Base-by-base conservation (phyloP, 2,113 vertebrate species). In the Engraulis encrasicolus region DNA sequence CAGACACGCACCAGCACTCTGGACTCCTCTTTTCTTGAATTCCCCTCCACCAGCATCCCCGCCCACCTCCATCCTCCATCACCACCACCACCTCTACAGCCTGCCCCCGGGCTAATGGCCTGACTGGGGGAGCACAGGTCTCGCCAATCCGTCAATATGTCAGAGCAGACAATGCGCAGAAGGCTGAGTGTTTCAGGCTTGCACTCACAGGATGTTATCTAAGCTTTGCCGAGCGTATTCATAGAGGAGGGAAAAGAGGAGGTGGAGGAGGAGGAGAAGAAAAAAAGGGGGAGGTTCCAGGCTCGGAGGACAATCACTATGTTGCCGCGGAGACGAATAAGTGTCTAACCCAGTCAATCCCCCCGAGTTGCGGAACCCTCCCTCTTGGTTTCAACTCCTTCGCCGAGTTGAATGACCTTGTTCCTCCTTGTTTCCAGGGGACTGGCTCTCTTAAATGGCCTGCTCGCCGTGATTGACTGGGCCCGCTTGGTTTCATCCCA, bases 1-100 rank as follows among this genome's bases (percentile, higher is more conserved):
- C 92, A 93, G 95, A 94, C 95, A 93, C 89, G 91, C 92, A 92
- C 92, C 87, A 66, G 80, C 78, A 89, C 93, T 91, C 91, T 91
- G 93, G 92, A 93, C 94, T 92, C 93, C 87, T 86, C 87, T 94
- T n/a, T n/a, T 54, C 78, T 49, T 27, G 40, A 45, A 23, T 19
- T 38, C 84, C 23, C 61, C 31, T 12, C 61, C 61, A 7, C 27
- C 66, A 45, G n/a, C n/a, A n/a, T n/a, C 23, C 58, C n/a, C 23
- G 0, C 6, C 19, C 19, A 1, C 50, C 50, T 52, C 54, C 20
- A 23, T 19, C 19, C 18, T 58, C 66, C 66, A 74, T 2, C 27
- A 23, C 61, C 61, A 7, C 6, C 66, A 45, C 40, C 40, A 45
- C 27, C 66, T 12, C 27, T 2, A n/a, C 19, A 20, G 1, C 52